These are phyloP conservation scores for Gymnarchus niloticus DNA, from an alignment of 2,113 vertebrate species.

Conservation along the genomic window DNA sequence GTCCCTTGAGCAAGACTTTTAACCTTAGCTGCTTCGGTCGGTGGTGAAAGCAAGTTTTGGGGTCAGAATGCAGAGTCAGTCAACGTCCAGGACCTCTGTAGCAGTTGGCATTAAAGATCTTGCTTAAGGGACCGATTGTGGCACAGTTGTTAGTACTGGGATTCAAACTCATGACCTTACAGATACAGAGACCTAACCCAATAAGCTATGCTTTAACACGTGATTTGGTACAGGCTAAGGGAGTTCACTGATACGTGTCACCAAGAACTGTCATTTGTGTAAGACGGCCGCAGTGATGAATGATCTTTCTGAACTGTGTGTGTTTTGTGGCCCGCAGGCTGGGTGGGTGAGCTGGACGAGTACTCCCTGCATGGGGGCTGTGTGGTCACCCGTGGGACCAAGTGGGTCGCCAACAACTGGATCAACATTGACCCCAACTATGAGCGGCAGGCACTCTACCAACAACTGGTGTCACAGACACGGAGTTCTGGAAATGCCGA, in stretches of 20 bases:
- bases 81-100: too few relatives aligned
- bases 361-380: slow-evolving; percentile 90
- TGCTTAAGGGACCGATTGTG: too few relatives aligned
- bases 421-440: slow-evolving; percentile 89
- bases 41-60: too few relatives aligned
- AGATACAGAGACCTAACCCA: too few relatives aligned
- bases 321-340: slow-evolving; percentile 61
- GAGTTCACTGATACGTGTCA: neutral
- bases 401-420: slow-evolving; percentile 94
- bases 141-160: too few relatives aligned
- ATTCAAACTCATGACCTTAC: too few relatives aligned
- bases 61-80: too few relatives aligned
- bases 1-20: too few relatives aligned
- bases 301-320: neutral
- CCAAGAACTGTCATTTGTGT: neutral
- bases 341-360: slow-evolving; percentile 93
- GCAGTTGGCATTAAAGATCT: too few relatives aligned
- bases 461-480: slow-evolving; percentile 77
- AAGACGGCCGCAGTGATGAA: neutral
- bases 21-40: too few relatives aligned
- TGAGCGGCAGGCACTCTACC: slow-evolving; percentile 77
- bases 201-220: too few relatives aligned
- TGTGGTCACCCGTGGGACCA: slow-evolving; percentile 78
- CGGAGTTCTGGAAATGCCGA: slow-evolving; percentile 46
- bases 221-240: too few relatives aligned